Percentiles rank a stretch among this genome's conserved stretches.
Conservation (phyloP, 2,113 vertebrate genomes). For the Arvicanthis niloticus region DNA sequence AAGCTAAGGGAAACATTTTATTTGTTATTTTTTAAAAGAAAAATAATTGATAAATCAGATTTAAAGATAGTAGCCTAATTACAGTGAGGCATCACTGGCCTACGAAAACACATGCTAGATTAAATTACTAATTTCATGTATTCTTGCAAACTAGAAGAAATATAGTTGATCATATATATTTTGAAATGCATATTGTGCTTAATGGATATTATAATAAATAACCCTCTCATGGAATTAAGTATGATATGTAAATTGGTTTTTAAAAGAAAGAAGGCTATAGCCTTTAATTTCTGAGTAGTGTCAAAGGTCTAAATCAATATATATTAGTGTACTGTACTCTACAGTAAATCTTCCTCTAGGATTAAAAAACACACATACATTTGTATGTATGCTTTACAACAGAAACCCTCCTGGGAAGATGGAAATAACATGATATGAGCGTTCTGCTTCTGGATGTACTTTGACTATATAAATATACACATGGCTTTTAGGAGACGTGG, state of each 20-base stretch:
- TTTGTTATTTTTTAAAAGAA: slow-evolving; percentile 56
- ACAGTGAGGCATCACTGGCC: neutral
- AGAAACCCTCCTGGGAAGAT: slow-evolving; percentile 50
- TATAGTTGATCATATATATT: slow-evolving; percentile 5
- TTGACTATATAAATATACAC: neutral
- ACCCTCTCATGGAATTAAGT: slow-evolving; percentile 39
- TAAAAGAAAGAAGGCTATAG: slow-evolving; percentile 59
- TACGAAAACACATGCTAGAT: neutral
- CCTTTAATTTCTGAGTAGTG: slow-evolving; percentile 46
- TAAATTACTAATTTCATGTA: neutral
- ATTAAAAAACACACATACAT: neutral
- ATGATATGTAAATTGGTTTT: slow-evolving; percentile 65
- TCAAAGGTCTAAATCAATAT: slow-evolving; percentile 69
- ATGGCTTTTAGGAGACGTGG: slow-evolving; percentile 23
- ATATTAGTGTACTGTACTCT: slow-evolving; percentile 25
- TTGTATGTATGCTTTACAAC: neutral
- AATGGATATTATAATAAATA: slow-evolving; percentile 51
- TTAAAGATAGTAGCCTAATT: neutral
- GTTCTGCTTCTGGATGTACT: neutral
- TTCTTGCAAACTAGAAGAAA: neutral
- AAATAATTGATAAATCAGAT: slow-evolving; percentile 22
- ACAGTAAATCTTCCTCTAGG: slow-evolving; percentile 49
- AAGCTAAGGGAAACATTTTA: neutral
- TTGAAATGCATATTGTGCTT: slow-evolving; percentile 51
- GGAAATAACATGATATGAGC: slow-evolving; percentile 27